These are phyloP conservation scores for Gryllus bimaculatus DNA, from an alignment of 1,140 invertebrate genomes.

Conservation along the genomic window DNA sequence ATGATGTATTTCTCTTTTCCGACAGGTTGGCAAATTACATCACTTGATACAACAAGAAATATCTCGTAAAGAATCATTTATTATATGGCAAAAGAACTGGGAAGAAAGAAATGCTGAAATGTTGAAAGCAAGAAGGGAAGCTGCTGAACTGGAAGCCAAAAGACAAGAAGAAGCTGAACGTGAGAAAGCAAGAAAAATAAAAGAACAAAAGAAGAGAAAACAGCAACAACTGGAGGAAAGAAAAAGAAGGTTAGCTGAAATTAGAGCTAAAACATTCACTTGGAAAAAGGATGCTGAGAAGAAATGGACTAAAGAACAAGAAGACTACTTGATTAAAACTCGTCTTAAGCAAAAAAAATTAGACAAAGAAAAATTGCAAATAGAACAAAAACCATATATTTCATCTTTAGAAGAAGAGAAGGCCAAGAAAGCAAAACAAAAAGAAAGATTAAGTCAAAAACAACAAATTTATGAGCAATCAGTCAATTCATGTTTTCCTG, in stretches of 20 bases:
- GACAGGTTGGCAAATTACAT: background rate
- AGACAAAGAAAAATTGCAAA: slow-evolving; percentile 36
- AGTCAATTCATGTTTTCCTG: background rate
- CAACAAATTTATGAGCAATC: background rate
- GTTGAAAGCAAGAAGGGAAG: background rate
- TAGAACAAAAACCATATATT: slow-evolving; percentile 33
- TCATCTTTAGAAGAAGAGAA: slow-evolving; percentile 34
- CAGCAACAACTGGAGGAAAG: slow-evolving; percentile 22
- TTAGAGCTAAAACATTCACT: slow-evolving; percentile 22
- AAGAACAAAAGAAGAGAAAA: slow-evolving; percentile 28
- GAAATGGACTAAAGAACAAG: slow-evolving; percentile 34
- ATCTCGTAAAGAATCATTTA: background rate
- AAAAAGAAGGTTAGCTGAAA: background rate
- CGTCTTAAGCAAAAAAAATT: slow-evolving; percentile 39
- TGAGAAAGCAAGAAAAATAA: slow-evolving; percentile 7
- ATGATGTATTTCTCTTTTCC: background rate
- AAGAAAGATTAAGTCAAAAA: background rate
- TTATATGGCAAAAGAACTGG: background rate
- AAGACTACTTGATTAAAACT: slow-evolving; percentile 37
- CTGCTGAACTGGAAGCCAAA: background rate
- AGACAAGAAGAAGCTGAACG: slow-evolving; percentile 1
- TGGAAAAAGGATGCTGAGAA: slow-evolving; percentile 32
- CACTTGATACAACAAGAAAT: slow-evolving; percentile 4
- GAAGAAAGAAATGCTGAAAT: background rate
- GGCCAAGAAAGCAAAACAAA: slow-evolving; percentile 31